Conservation (phyloP, 2,113 vertebrate genomes). For the Eulemur rufifrons region DNA sequence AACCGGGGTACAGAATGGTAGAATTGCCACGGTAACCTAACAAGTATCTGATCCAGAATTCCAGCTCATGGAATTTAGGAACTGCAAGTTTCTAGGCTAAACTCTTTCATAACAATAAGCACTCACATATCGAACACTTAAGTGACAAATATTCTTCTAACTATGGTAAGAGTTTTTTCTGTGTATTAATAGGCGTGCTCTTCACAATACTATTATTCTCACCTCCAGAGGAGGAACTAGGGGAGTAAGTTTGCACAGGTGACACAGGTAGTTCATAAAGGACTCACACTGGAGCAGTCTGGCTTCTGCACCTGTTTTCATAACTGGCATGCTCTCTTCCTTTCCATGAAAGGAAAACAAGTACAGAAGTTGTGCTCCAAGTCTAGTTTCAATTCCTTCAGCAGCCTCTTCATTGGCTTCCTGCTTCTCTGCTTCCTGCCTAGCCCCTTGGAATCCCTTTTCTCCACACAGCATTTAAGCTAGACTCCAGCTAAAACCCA, state of each 20-base stretch:
- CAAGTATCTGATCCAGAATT: not conserved
- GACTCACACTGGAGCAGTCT: not conserved
- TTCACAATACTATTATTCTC: not conserved
- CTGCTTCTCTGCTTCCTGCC: not conserved
- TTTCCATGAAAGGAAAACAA: not conserved
- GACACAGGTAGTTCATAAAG: not conserved
- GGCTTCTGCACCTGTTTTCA: not conserved
- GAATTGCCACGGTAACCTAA: not conserved
- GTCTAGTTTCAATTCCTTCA: not conserved
- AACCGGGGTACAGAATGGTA: not conserved
- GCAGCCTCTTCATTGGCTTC: not conserved
- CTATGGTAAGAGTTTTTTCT: not conserved
- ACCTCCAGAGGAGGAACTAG: not conserved
- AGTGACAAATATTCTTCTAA: not conserved
- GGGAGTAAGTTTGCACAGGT: not conserved
- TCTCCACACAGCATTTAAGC: not conserved
- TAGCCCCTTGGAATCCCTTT: not conserved
- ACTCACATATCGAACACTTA: not conserved
- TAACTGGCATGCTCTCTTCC: not conserved
- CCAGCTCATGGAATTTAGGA: not conserved
- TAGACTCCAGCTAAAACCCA: not conserved
- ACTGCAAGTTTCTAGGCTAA: not conserved
- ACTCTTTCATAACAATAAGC: not conserved
- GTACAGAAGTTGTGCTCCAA: not conserved
- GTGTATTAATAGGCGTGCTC: not conserved